Evolutionary conservation across 2,888 invertebrate genomes (phyloP).

Genomic region (Trissoscelio sp.): DNA sequence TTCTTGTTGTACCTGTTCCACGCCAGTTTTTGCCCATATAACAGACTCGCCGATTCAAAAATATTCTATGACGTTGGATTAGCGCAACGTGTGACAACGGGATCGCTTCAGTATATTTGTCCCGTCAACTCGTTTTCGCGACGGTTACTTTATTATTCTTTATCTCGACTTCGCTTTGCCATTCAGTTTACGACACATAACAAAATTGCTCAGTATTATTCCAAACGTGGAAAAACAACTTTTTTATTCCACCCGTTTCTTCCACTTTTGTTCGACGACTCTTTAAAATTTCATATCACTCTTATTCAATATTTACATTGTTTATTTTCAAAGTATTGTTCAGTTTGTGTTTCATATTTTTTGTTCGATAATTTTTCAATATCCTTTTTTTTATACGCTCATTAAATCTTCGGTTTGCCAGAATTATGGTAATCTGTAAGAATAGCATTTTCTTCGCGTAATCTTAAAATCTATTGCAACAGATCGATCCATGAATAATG

Average conservation of each 20-base stretch:
- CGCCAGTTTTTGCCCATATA: constrained; percentile 56
- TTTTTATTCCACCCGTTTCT: background rate
- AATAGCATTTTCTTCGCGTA: constrained; percentile 17
- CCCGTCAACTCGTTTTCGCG: constrained; percentile 25
- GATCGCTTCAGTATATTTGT: constrained; percentile 15
- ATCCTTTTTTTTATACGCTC: background rate
- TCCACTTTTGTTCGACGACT: background rate
- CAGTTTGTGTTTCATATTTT: background rate
- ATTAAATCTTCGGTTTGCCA: background rate
- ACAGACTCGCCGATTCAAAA: constrained; percentile 59
- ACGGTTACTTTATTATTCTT: constrained; percentile 51
- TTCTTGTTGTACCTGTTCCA: no score
- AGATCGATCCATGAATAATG: constrained; percentile 32
- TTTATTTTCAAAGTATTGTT: constrained; percentile 8
- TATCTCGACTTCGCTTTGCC: constrained; percentile 28
- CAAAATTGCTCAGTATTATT: constrained; percentile 28
- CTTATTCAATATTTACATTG: background rate
- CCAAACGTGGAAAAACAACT: constrained; percentile 13
- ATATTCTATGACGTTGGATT: constrained; percentile 52
- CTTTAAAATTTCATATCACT: constrained; percentile 6
- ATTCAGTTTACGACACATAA: constrained; percentile 31
- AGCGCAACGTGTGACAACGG: constrained; percentile 37
- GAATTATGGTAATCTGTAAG: constrained; percentile 22
- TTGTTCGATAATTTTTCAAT: background rate
- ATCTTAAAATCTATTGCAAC: constrained; percentile 20